phyloP scores from a whole-genome alignment of 2,888 invertebrate species.

The Chloromyia formosa region DNA sequence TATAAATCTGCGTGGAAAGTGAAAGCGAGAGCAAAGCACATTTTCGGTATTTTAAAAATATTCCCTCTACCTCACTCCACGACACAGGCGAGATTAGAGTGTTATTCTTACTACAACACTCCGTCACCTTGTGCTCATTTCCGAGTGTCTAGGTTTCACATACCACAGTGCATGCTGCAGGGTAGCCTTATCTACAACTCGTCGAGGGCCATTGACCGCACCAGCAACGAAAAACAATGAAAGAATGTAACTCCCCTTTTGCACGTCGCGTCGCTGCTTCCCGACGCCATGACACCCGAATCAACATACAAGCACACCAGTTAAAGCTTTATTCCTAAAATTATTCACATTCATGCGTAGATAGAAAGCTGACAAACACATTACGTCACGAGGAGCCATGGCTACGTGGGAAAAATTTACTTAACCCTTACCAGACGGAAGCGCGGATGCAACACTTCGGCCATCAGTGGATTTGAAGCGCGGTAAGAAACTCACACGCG shows the following conservation, averaged over 20 bases:
- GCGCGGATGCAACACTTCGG: not conserved
- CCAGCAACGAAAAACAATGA: conserved; percentile 21
- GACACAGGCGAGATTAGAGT: no score
- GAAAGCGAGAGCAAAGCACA: no score
- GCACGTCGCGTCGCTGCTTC: conserved; percentile 5
- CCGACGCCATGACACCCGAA: conserved; percentile 4
- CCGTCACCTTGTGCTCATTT: no score
- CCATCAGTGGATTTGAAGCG: no score
- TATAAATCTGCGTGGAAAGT: no score
- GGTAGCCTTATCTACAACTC: conserved; percentile 30
- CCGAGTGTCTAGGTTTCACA: no score
- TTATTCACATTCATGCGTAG: conserved; percentile 21
- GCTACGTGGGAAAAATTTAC: no score
- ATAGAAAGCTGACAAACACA: conserved; percentile 2
- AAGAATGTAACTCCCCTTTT: conserved; percentile 27
- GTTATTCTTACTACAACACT: no score
- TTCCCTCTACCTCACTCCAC: no score
- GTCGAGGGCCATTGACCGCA: conserved; percentile 30
- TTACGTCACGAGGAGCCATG: conserved; percentile 1
- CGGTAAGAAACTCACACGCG: no score
- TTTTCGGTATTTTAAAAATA: no score
- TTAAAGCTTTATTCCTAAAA: not conserved
- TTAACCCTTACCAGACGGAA: conserved; percentile 9
- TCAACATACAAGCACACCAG: conserved; percentile 7
- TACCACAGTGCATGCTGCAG: conserved; percentile 30